These are phyloP conservation scores for Diplosoma virens DNA, from an alignment of 23 tunicate species.

Conservation along the genomic window DNA sequence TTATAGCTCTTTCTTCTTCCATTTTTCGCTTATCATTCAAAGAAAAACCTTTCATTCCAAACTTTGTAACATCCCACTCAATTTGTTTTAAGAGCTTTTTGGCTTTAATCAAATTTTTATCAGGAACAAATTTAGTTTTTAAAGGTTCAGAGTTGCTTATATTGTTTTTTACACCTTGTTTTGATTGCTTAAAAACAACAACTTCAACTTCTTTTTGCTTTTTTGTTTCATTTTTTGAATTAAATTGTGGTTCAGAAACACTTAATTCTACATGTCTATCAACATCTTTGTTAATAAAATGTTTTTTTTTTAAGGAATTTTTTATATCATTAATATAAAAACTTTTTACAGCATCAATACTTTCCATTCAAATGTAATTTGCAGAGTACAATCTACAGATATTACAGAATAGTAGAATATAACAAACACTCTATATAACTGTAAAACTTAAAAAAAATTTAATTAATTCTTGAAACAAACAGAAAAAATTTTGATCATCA, in stretches of 20 bases:
- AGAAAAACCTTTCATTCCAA: conserved; percentile 59
- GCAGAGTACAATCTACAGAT: no score
- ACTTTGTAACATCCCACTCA: conserved; percentile 57
- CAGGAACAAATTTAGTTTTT: background rate
- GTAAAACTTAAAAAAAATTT: no score
- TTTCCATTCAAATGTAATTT: no score
- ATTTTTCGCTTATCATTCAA: conserved; percentile 59
- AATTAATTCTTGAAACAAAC: no score
- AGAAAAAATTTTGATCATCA: no score
- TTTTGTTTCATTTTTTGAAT: background rate
- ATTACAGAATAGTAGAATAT: no score
- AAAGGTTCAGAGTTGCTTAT: background rate
- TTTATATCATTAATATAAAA: conserved; percentile 13
- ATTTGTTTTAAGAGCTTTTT: conserved; percentile 51
- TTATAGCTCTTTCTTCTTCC: conserved; percentile 56
- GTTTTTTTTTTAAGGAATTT: background rate
- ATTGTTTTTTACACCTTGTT: background rate
- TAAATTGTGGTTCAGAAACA: background rate
- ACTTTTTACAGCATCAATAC: background rate
- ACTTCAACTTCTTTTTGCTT: conserved; percentile 47
- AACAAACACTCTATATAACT: no score
- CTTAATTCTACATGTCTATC: background rate
- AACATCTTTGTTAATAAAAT: background rate
- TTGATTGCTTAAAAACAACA: conserved; percentile 33
- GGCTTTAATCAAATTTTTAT: conserved; percentile 10